Evolutionary conservation across 2,888 invertebrate genomes (phyloP).

Genomic region (Lordiphosa andalusiaca): DNA sequence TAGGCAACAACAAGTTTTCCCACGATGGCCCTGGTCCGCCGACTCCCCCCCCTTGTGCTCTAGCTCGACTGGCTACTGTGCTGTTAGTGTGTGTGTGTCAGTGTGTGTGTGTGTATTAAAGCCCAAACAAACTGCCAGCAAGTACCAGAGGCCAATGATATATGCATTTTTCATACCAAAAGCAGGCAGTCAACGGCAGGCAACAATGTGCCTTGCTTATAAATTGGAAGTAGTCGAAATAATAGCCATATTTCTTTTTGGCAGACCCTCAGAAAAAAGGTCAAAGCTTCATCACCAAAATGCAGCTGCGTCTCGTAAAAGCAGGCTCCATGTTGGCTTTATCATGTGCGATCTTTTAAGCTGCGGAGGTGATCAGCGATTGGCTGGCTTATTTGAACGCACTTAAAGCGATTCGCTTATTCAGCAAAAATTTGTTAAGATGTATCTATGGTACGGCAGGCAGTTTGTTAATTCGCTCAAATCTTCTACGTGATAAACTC

Average conservation of each 20-base stretch:
- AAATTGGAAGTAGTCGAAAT: constrained; percentile 74
- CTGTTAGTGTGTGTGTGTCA: not conserved
- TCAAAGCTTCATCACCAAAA: constrained; percentile 57
- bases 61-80: constrained; percentile 56
- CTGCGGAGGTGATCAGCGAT: constrained; percentile 10
- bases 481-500: too few relatives aligned
- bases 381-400: constrained; percentile 59
- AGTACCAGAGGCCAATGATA: constrained; percentile 71
- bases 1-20: constrained; percentile 60
- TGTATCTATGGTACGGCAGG: too few relatives aligned
- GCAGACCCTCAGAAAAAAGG: constrained; percentile 61
- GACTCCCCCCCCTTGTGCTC: constrained; percentile 2
- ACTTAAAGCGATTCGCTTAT: constrained; percentile 48
- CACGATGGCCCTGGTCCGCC: constrained; percentile 50
- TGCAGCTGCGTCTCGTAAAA: constrained; percentile 53
- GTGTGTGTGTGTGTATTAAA: constrained; percentile 31
- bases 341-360: constrained; percentile 44
- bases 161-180: constrained; percentile 70
- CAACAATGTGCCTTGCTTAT: constrained; percentile 61
- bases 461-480: too few relatives aligned
- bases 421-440: too few relatives aligned
- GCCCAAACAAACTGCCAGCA: constrained; percentile 66
- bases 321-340: not conserved
- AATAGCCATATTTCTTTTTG: constrained; percentile 64
- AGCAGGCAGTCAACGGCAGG: constrained; percentile 16